Evolutionary conservation across 1,140 invertebrate genomes (phyloP).

Genomic region (Bilobella aurantiaca): DNA sequence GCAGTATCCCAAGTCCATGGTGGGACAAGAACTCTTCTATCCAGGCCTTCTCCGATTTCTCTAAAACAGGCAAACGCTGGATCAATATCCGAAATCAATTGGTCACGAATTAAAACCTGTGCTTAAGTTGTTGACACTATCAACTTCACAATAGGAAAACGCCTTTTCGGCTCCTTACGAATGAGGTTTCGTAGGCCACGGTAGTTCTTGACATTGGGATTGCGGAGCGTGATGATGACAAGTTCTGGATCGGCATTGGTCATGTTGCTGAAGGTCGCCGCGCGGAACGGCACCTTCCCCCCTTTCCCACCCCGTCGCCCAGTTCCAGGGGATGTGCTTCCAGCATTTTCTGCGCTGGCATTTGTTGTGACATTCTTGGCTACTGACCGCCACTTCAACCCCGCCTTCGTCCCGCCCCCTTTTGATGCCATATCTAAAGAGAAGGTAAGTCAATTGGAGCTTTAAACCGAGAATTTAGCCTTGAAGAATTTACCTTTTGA

Average conservation of each 20-base stretch:
- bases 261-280: not conserved
- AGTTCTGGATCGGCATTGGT: not conserved
- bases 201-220: not conserved
- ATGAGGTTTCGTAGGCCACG: not conserved
- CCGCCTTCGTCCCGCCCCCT: too few relatives aligned
- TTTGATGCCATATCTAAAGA: too few relatives aligned
- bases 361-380: too few relatives aligned
- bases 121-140: too few relatives aligned
- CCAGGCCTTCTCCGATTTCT: constrained; percentile 38
- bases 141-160: too few relatives aligned
- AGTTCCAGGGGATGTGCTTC: not conserved
- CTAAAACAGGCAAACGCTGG: not conserved
- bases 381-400: too few relatives aligned
- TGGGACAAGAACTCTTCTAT: constrained; percentile 44
- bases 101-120: too few relatives aligned
- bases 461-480: too few relatives aligned
- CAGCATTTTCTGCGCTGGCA: not conserved
- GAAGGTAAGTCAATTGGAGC: too few relatives aligned
- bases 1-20: constrained; percentile 42
- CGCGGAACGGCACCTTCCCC: not conserved
- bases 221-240: not conserved
- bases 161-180: too few relatives aligned
- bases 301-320: not conserved
- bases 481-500: too few relatives aligned
- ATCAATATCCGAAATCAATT: not conserved